Base-by-base conservation (phyloP, 2,113 vertebrate genomes). In the Edolisoma coerulescens region DNA sequence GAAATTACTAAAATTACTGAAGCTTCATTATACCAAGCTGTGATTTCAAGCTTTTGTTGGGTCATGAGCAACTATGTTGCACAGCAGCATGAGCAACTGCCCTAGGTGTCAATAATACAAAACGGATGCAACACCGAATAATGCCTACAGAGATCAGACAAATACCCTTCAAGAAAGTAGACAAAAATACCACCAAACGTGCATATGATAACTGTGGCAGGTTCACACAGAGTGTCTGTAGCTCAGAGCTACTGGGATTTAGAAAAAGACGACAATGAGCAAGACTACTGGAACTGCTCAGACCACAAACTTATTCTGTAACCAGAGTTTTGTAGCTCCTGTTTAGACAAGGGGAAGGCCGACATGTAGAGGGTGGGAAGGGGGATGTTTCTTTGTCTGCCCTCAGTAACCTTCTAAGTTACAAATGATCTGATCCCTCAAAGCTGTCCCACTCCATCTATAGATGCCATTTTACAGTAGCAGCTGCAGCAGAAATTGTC, bases 331-430 rank as follows among this genome's bases (percentile, higher is more conserved):
- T n/a, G 35, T 3, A 53, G 37, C 19, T 61, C 57, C 54, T 67
- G 16, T 63, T 87, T 53, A 75, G n/a, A 59, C 9, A 76, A 60
- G 9, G 8, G 16, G n/a, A 83, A 81, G 33, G 18, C 42, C 1
- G 0, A 37, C 9, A 71, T 8, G 12, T 5, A 71, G 52, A 84
- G 4, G 11, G 1, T 69, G 50, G 27, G 32, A 86, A 56, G 0
- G 0, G 5, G 14, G 26, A 57, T 7, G 28, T 75, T 84, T 84
- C 42, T 49, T 77, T 5, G 0, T 74, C 28, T 70, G 44, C 35
- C 30, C 24, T 71, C 49, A 56, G 27, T 42, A 87, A 84, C 4
- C 16, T 59, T 35, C 13, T 28, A 56, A 74, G 5, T 42, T 56
- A 10, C 39, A 68, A 70, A 91, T 10, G 1, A 78, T 61, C 10